Evolutionary conservation across 2,113 vertebrate species (phyloP).

Genomic region (Daubentonia madagascariensis): DNA sequence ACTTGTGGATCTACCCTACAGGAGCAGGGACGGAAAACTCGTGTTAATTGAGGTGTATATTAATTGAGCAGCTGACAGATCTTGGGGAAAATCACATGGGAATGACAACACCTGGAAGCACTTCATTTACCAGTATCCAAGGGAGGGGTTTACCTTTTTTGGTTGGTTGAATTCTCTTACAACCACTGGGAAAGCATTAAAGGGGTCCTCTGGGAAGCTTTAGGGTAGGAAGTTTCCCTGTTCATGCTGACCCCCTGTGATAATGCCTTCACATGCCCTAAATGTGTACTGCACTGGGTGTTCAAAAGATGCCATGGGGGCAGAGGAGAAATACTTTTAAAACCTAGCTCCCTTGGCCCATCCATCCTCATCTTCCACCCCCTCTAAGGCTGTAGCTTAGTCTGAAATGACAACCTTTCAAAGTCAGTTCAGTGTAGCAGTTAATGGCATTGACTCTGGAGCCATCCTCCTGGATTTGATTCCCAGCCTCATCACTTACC

Average conservation of each 20-base stretch:
- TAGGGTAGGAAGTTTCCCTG: neutral
- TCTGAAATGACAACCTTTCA: neutral
- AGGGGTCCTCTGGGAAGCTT: neutral
- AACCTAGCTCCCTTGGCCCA: neutral
- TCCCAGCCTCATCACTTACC: neutral
- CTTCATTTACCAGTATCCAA: neutral
- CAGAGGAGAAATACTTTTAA: too few relatives aligned
- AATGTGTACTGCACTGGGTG: neutral
- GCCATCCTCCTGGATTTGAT: too few relatives aligned
- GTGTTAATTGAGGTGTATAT: neutral
- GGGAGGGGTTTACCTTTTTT: neutral
- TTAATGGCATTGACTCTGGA: neutral
- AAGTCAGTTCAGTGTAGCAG: neutral
- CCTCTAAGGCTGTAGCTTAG: neutral
- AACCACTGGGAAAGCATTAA: too few relatives aligned
- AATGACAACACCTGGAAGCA: neutral
- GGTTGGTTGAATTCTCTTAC: neutral
- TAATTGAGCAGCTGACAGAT: neutral
- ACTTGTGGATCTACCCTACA: neutral
- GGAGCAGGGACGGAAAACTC: neutral
- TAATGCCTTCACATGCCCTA: neutral
- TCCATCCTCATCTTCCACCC: neutral
- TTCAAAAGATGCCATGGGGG: neutral
- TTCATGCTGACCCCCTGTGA: neutral
- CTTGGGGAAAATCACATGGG: neutral